These are phyloP conservation scores for Lordiphosa collinella DNA, from an alignment of 1,140 invertebrate genomes.

Conservation along the genomic window DNA sequence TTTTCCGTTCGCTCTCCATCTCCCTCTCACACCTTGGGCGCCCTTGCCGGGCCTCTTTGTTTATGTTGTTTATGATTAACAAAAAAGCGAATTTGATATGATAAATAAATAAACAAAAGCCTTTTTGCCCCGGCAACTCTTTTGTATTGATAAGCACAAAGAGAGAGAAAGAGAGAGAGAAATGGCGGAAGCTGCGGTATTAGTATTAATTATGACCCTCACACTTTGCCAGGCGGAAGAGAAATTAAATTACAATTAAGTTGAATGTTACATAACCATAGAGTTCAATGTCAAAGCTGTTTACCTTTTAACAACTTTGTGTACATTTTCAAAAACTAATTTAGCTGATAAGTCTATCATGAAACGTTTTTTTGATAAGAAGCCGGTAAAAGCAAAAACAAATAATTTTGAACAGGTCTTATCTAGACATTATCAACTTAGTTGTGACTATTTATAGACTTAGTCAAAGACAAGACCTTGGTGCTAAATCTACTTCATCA, in stretches of 20 bases:
- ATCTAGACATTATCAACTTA: slow-evolving; percentile 7
- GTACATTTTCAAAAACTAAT: slow-evolving; percentile 13
- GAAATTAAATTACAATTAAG: slow-evolving; percentile 11
- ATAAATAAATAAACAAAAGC: slow-evolving; percentile 5
- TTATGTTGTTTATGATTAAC: slow-evolving; percentile 25
- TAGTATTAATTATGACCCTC: slow-evolving; percentile 12
- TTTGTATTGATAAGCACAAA: slow-evolving; percentile 16
- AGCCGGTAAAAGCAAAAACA: slow-evolving; percentile 10
- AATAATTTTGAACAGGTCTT: slow-evolving; percentile 5
- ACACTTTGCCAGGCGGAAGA: slow-evolving; percentile 24
- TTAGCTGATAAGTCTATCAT: slow-evolving; percentile 34
- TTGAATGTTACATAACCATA: slow-evolving; percentile 1
- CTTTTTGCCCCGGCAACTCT: slow-evolving; percentile 2
- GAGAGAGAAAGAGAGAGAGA: neutral
- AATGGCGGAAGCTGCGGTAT: slow-evolving; percentile 34
- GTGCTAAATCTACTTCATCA: too few relatives aligned
- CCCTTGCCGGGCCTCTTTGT: slow-evolving; percentile 19
- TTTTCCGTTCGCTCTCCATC: neutral
- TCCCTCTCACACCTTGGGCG: slow-evolving; percentile 9
- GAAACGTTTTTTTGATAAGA: slow-evolving; percentile 38
- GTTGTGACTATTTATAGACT: neutral
- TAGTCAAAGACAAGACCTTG: neutral
- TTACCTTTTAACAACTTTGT: slow-evolving; percentile 16
- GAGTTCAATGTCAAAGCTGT: slow-evolving; percentile 32
- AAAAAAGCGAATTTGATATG: neutral